phyloP scores from a whole-genome alignment of 2,113 vertebrate genomes.

The Pachycephala philippinensis region DNA sequence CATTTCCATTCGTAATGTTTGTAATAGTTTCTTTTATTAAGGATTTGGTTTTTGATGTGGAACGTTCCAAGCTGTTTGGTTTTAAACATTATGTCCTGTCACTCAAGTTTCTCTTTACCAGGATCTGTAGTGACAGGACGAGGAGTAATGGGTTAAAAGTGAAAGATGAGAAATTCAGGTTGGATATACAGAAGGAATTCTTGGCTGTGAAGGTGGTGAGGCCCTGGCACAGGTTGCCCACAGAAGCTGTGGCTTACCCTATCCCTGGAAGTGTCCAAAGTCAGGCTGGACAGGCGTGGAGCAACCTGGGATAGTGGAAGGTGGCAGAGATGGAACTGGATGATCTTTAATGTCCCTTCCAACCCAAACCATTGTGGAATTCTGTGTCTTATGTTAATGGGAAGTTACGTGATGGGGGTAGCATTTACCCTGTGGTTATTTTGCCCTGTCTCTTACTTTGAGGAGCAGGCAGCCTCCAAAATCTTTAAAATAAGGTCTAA shows the following conservation, averaged over 20 bases:
- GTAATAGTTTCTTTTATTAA: not conserved
- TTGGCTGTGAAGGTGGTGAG: accelerated
- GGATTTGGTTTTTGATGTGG: not conserved
- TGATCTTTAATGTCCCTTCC: not conserved
- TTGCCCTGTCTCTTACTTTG: not conserved
- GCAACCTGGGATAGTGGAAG: not conserved
- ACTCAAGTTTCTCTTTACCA: not conserved
- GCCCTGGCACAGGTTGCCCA: not conserved
- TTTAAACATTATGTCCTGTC: not conserved
- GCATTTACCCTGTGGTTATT: not conserved
- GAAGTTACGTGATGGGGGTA: not conserved
- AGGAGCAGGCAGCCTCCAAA: not conserved
- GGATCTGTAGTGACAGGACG: not conserved
- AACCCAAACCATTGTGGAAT: not conserved
- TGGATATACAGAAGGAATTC: not conserved
- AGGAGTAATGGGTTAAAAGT: not conserved
- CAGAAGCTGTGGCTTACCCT: not conserved
- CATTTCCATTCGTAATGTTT: not conserved
- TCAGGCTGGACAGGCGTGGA: accelerated
- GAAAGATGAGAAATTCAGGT: not conserved
- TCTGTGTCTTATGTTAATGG: not conserved
- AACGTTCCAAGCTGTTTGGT: not conserved
- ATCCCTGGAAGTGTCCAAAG: not conserved
- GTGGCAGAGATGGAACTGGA: not conserved
- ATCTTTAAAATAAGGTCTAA: not conserved